Evolutionary conservation across 2,797 vertebrate species (phyloP).

Genomic region (Orientallactaga sibirica): DNA sequence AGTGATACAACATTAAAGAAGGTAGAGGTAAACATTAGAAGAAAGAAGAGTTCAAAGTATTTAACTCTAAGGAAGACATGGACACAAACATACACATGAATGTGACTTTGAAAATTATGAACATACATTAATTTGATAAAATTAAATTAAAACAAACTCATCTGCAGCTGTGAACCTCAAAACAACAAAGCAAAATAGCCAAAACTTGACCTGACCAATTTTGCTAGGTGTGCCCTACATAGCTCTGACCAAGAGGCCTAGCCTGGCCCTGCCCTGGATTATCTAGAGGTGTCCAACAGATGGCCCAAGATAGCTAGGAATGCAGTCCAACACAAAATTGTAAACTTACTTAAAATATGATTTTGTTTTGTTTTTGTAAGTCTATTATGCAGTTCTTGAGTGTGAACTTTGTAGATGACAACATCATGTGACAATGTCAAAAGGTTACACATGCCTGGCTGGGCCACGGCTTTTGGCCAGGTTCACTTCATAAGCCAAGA

Average conservation of each 20-base stretch:
- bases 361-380: too few relatives aligned
- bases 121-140: conserved; percentile 64
- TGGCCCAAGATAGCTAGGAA: too few relatives aligned
- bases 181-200: conserved; percentile 46
- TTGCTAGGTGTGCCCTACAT: conserved; percentile 16
- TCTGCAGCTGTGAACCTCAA: conserved; percentile 35
- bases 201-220: conserved; percentile 35
- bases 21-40: conserved; percentile 20
- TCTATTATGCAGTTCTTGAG: too few relatives aligned
- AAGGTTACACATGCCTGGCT: not conserved
- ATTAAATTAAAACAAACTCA: conserved; percentile 50
- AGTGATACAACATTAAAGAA: conserved; percentile 49
- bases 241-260: not conserved
- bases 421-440: too few relatives aligned
- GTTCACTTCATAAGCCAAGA: not conserved
- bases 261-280: not conserved
- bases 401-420: too few relatives aligned
- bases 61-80: not conserved
- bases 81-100: not conserved
- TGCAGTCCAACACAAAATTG: too few relatives aligned
- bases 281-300: not conserved
- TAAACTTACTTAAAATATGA: too few relatives aligned
- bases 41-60: conserved; percentile 41
- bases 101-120: conserved; percentile 38
- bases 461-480: not conserved